Evolutionary conservation across 2,797 vertebrate species (phyloP).

Genomic region (Falco cherrug): DNA sequence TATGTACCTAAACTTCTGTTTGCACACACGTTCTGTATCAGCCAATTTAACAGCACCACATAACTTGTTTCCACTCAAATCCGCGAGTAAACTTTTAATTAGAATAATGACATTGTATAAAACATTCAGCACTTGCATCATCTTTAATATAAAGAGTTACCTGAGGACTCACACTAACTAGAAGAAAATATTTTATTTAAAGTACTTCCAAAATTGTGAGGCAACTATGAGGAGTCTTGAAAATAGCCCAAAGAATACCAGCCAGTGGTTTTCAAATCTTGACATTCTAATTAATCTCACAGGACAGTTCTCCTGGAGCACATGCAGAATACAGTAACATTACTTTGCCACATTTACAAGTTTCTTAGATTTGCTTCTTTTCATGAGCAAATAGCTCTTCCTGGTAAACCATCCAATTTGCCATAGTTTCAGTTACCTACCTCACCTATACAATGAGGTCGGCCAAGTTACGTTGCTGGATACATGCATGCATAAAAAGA

Average conservation of each 20-base stretch:
- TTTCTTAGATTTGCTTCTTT: not conserved
- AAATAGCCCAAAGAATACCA: not conserved
- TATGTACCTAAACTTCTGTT: not conserved
- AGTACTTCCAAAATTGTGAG: not conserved
- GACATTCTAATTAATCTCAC: not conserved
- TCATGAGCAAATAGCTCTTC: fast-evolving
- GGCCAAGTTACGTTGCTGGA: not conserved
- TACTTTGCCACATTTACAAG: not conserved
- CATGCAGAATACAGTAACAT: not conserved
- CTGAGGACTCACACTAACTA: not conserved
- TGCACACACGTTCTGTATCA: not conserved
- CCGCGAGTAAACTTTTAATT: not conserved
- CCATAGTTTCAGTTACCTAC: not conserved
- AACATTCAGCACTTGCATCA: not conserved
- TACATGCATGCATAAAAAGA: fast-evolving
- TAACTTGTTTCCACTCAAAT: not conserved
- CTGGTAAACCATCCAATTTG: not conserved
- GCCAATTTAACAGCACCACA: not conserved
- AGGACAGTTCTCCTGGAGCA: not conserved
- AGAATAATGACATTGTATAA: not conserved
- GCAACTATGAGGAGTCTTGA: not conserved
- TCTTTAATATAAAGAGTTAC: not conserved
- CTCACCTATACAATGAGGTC: not conserved
- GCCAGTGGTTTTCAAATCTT: not conserved
- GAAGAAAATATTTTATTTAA: not conserved